Conservation (phyloP, 2,797 vertebrate species). For the Chiroxiphia lanceolata region DNA sequence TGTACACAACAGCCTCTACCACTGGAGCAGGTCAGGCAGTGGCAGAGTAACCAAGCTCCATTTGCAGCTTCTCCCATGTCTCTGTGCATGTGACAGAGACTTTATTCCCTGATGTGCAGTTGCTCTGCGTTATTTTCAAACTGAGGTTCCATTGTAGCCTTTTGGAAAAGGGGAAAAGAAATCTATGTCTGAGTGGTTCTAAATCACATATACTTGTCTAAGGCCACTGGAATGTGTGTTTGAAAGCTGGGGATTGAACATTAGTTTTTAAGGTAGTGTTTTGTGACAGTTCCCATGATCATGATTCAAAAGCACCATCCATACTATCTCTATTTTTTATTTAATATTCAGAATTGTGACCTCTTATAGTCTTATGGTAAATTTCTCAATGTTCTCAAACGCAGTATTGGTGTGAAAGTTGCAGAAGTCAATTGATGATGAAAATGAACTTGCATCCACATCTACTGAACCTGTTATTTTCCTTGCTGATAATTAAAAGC, state of each 20-base stretch:
- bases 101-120: accelerated
- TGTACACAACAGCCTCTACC: neutral
- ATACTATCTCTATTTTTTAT: neutral
- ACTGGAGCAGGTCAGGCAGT: neutral
- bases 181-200: neutral
- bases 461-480: neutral
- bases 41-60: neutral
- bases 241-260: neutral
- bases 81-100: neutral
- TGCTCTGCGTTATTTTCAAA: neutral
- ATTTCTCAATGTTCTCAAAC: neutral
- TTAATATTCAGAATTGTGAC: neutral
- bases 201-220: neutral
- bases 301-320: neutral
- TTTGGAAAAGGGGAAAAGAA: neutral
- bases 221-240: neutral
- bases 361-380: neutral
- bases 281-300: neutral
- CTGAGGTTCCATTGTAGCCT: neutral
- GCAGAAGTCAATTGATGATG: neutral
- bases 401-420: neutral
- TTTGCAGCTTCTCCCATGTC: neutral
- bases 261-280: neutral
- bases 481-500: slow-evolving; percentile 12
- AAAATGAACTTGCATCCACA: neutral